Evolutionary conservation across 2,888 invertebrate genomes (phyloP).

Genomic region (Drosophila meridiana): DNA sequence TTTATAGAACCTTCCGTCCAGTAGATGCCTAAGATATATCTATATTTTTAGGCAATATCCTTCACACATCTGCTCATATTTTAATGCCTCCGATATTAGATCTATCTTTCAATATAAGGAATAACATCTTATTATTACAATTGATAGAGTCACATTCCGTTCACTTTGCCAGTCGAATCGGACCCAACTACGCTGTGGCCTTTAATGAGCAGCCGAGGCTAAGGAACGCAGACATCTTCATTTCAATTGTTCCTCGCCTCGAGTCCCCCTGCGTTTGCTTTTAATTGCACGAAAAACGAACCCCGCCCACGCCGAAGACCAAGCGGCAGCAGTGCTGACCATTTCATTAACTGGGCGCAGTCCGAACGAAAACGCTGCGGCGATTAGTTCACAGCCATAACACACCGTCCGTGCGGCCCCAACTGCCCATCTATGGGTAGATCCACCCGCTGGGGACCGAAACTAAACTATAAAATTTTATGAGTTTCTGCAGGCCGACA

Average conservation of each 20-base stretch:
- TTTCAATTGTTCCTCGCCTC: slow-evolving; percentile 40
- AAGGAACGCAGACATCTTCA: slow-evolving; percentile 59
- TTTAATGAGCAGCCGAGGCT: slow-evolving; percentile 17
- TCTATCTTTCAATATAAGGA: background rate
- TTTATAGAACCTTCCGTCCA: too few species aligned
- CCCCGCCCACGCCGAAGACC: background rate
- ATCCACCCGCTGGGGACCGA: slow-evolving; percentile 45
- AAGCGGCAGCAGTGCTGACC: slow-evolving; percentile 49
- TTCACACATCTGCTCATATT: background rate
- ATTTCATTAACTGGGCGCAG: slow-evolving; percentile 74
- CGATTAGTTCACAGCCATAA: slow-evolving; percentile 79
- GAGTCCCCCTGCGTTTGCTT: slow-evolving; percentile 44
- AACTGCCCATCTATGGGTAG: slow-evolving; percentile 1
- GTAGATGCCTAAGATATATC: too few species aligned
- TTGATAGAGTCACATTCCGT: background rate
- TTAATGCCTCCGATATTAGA: too few species aligned
- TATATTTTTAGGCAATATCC: background rate
- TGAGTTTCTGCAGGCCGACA: slow-evolving; percentile 66
- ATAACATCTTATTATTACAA: background rate
- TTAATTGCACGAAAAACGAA: slow-evolving; percentile 48
- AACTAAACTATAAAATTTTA: slow-evolving; percentile 76
- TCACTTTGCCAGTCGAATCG: background rate
- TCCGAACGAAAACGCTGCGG: slow-evolving; percentile 67
- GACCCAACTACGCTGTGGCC: background rate
- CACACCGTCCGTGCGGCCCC: slow-evolving; percentile 52